Conservation (phyloP, 2,797 vertebrate genomes). For the Coluber constrictor region DNA sequence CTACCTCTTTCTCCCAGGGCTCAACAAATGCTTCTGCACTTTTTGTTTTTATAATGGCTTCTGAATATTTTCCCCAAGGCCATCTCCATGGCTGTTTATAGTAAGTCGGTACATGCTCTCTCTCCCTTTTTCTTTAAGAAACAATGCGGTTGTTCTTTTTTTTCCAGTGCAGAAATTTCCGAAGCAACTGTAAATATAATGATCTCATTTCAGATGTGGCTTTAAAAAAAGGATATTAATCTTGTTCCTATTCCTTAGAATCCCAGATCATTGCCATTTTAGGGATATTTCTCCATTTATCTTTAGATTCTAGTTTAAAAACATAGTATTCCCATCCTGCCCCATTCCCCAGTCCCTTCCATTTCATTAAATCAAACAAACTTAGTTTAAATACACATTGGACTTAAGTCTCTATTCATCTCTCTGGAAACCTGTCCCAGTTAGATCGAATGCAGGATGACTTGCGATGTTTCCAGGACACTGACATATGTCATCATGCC, state of each 20-base stretch:
- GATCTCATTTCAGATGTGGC: neutral
- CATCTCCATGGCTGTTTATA: neutral
- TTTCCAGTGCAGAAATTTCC: slow-evolving; percentile 9
- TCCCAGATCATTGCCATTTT: neutral
- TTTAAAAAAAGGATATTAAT: slow-evolving; percentile 18
- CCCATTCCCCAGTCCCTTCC: neutral
- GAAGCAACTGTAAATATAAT: neutral
- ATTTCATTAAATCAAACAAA: neutral
- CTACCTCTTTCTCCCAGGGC: neutral
- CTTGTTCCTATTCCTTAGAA: neutral
- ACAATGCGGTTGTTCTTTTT: neutral
- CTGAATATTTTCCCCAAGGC: neutral
- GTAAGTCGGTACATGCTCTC: accelerated
- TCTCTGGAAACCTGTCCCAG: neutral
- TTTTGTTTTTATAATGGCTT: neutral
- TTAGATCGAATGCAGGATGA: neutral
- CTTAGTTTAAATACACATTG: neutral
- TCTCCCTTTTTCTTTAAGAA: neutral
- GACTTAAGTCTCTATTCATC: neutral
- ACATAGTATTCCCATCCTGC: neutral
- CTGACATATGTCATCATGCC: neutral
- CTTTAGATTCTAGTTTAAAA: neutral
- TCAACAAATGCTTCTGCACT: neutral
- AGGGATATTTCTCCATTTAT: neutral
- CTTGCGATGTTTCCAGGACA: neutral